Base-by-base conservation (phyloP, 2,113 vertebrate species). In the Neogobius melanostomus region DNA sequence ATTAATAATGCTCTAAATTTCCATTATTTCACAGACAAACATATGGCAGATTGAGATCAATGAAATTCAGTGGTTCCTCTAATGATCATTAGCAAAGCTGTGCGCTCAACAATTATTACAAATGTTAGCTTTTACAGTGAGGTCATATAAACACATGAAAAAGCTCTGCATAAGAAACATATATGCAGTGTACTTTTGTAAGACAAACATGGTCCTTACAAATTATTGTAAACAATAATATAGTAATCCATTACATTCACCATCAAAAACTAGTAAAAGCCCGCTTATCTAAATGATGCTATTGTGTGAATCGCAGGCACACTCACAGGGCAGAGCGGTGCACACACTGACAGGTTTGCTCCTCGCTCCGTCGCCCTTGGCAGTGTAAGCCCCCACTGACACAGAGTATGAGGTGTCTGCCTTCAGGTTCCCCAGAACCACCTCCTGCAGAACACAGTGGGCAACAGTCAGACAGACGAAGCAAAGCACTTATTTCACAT, bases 371-470 rank as follows among this genome's bases (percentile, higher is more conserved):
- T 98, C 96, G 68, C 96, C 97, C 91, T 98, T 98, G n/a, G 96
- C 96, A 46, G 96, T 99, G 74, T 99, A 99, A 63, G 96, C 96
- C 80, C 96, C 97, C 75, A 99, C 96, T n/a, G 96, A 95, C 64
- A 99, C 93, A 67, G 96, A 96, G 83, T 98, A 99, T 16, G 94
- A 92, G 0, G 96, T 98, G 92, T 99, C 96, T 82, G 97, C 94
- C 87, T 93, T 94, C 74, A 99, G 93, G 71, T 94, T 94, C 82
- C 95, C 95, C 76, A 99, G 94, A 75, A 95, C 84, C 88, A 95
- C 94, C 87, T 97, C 95, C 97, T 99, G 90, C 84, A 83, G 83
- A 59, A 72, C 50, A 80, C 61, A 78, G 81, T 51, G 76, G 75
- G 71, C 49, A 15, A 50, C 8, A 12, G 69, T 89, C 75, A 89